Conservation (phyloP, 2,888 invertebrate genomes). For the Perithous albicinctus region DNA sequence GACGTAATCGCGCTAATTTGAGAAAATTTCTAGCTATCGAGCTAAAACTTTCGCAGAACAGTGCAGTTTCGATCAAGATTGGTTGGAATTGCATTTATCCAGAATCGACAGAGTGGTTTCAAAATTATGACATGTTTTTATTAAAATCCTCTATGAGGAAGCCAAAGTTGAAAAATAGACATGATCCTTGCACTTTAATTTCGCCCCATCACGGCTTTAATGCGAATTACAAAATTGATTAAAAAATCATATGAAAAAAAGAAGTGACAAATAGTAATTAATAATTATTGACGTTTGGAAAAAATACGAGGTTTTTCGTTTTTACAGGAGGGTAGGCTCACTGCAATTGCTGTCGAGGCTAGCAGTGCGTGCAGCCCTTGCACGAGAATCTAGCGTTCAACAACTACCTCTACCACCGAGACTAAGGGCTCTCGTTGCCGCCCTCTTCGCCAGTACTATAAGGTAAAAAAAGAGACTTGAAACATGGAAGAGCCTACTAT, state of each 20-base stretch:
- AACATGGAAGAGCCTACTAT: conserved; percentile 2
- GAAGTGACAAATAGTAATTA: not conserved
- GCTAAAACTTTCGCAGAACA: no score
- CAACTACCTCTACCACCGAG: conserved; percentile 94
- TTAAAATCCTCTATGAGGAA: no score
- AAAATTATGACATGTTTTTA: no score
- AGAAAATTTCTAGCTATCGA: no score
- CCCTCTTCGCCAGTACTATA: conserved; percentile 97
- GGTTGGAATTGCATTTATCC: no score
- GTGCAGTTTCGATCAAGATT: no score
- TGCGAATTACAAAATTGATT: not conserved
- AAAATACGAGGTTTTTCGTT: not conserved
- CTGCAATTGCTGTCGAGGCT: conserved; percentile 95
- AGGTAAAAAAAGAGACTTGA: conserved; percentile 75
- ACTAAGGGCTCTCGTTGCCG: conserved; percentile 93
- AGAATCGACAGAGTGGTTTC: no score
- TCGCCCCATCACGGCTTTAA: not conserved
- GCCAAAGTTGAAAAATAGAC: no score
- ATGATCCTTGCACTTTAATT: not conserved
- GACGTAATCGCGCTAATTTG: no score
- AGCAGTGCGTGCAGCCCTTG: conserved; percentile 91
- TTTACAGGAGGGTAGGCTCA: conserved; percentile 91
- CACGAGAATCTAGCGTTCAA: conserved; percentile 90
- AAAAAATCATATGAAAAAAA: not conserved
- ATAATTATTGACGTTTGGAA: not conserved